Evolutionary conservation across 2,888 invertebrate genomes (phyloP).

Genomic region (Agrilus biguttatus): DNA sequence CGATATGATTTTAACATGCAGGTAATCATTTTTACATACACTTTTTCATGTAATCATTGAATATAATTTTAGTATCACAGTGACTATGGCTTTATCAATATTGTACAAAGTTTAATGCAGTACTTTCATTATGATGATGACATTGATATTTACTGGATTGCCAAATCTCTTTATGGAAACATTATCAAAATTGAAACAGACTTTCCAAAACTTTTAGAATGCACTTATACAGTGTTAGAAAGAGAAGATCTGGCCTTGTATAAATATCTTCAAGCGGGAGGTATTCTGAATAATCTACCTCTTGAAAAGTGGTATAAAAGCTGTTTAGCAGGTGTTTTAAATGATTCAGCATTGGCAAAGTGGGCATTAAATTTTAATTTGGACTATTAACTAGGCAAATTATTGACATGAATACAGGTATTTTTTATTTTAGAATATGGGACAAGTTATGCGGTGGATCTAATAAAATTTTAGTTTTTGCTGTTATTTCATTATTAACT

Average conservation of each 20-base stretch:
- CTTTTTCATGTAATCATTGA: background rate
- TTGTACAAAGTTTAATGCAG: slow-evolving; percentile 54
- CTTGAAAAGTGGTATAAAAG: slow-evolving; percentile 66
- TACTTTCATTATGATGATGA: slow-evolving; percentile 60
- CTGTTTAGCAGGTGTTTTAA: slow-evolving; percentile 69
- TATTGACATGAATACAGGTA: background rate
- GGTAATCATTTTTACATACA: slow-evolving; percentile 18
- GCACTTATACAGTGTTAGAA: slow-evolving; percentile 51
- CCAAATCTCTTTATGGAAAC: slow-evolving; percentile 58
- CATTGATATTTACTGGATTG: slow-evolving; percentile 71
- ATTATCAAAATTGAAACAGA: slow-evolving; percentile 53
- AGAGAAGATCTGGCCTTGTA: slow-evolving; percentile 63
- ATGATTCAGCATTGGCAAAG: slow-evolving; percentile 65
- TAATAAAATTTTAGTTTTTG: slow-evolving; percentile 64
- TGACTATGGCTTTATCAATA: slow-evolving; percentile 41
- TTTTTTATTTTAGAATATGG: slow-evolving; percentile 54
- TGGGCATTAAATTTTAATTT: slow-evolving; percentile 24
- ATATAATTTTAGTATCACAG: background rate
- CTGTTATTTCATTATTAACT: slow-evolving; percentile 58
- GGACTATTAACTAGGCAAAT: background rate
- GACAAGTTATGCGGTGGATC: slow-evolving; percentile 80
- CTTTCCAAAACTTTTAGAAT: slow-evolving; percentile 48
- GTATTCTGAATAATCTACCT: slow-evolving; percentile 49
- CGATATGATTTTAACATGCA: slow-evolving; percentile 31
- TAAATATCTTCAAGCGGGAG: slow-evolving; percentile 51